Evolutionary conservation across 2,888 invertebrate genomes (phyloP).

Genomic region (Neoascia interrupta): DNA sequence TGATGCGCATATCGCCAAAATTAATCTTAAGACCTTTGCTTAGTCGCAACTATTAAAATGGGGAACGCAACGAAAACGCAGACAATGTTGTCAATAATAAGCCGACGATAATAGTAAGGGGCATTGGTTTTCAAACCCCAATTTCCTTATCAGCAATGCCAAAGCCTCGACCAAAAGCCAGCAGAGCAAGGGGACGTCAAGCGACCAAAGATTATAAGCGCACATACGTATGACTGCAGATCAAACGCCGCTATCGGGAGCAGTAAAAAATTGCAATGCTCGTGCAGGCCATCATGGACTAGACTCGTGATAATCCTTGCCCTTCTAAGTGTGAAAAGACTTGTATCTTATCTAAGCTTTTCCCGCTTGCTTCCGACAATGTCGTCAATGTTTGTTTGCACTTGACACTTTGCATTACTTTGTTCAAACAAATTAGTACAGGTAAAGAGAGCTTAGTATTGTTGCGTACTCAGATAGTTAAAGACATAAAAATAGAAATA

Average conservation of each 20-base stretch:
- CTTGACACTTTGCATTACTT: background rate
- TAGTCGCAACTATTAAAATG: constrained; percentile 25
- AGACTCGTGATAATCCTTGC: constrained; percentile 56
- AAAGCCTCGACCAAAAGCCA: background rate
- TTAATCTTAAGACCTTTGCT: constrained; percentile 48
- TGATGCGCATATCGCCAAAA: constrained; percentile 38
- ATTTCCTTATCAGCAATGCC: constrained; percentile 31
- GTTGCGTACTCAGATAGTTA: too few species aligned
- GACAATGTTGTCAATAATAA: constrained; percentile 48
- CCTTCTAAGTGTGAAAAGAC: constrained; percentile 26
- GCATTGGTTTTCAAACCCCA: constrained; percentile 23
- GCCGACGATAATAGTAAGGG: background rate
- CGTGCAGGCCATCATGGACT: constrained; percentile 26
- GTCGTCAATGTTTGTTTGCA: constrained; percentile 35
- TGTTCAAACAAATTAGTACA: constrained; percentile 27
- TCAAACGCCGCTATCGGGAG: constrained; percentile 16
- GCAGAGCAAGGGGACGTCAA: background rate
- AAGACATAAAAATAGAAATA: too few species aligned
- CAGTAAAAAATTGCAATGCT: constrained; percentile 32
- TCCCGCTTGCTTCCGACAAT: too few species aligned
- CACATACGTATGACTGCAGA: background rate
- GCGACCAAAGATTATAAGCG: constrained; percentile 7
- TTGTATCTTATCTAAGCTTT: constrained; percentile 49
- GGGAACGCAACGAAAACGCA: constrained; percentile 9
- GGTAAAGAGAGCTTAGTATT: too few species aligned